Conservation (phyloP, 2,797 vertebrate species). For the Aplochiton taeniatus region DNA sequence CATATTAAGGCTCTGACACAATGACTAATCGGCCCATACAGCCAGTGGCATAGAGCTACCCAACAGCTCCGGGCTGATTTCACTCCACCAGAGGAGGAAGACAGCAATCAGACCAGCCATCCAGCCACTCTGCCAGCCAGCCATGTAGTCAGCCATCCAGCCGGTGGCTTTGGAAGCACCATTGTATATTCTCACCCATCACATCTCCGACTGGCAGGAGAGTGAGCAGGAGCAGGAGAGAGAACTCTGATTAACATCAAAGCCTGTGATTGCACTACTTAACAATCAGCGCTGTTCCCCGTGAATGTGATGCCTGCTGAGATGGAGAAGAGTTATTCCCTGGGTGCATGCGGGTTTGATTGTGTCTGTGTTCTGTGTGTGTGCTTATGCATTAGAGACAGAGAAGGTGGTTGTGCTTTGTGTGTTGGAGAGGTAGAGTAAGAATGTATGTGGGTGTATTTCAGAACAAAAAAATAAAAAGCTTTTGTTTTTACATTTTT, state of each 20-base stretch:
- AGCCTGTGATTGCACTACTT: slow-evolving; percentile 77
- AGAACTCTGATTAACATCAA: slow-evolving; percentile 76
- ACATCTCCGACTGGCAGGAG: slow-evolving; percentile 47
- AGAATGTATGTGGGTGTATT: slow-evolving; percentile 10
- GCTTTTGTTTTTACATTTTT: too few relatives aligned
- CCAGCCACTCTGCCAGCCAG: slow-evolving; percentile 18
- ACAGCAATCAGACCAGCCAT: slow-evolving; percentile 63
- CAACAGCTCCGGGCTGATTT: slow-evolving; percentile 52
- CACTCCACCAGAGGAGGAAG: slow-evolving; percentile 43
- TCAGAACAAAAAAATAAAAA: background rate
- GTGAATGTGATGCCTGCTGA: slow-evolving; percentile 50
- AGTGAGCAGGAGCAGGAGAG: slow-evolving; percentile 19
- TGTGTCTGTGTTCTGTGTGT: slow-evolving; percentile 8
- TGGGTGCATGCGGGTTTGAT: background rate
- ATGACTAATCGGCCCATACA: slow-evolving; percentile 12
- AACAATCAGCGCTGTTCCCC: slow-evolving; percentile 69
- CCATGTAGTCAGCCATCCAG: too few relatives aligned
- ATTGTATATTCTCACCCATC: slow-evolving; percentile 66
- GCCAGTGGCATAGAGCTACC: slow-evolving; percentile 19
- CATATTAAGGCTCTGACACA: too few relatives aligned
- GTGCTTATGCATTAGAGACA: background rate
- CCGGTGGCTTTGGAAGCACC: slow-evolving; percentile 28
- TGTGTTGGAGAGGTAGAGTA: slow-evolving; percentile 1
- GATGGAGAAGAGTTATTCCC: slow-evolving; percentile 26
- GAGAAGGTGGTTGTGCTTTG: slow-evolving; percentile 5